Evolutionary conservation across 2,113 vertebrate species (phyloP).

Genomic region (Panthera uncia): DNA sequence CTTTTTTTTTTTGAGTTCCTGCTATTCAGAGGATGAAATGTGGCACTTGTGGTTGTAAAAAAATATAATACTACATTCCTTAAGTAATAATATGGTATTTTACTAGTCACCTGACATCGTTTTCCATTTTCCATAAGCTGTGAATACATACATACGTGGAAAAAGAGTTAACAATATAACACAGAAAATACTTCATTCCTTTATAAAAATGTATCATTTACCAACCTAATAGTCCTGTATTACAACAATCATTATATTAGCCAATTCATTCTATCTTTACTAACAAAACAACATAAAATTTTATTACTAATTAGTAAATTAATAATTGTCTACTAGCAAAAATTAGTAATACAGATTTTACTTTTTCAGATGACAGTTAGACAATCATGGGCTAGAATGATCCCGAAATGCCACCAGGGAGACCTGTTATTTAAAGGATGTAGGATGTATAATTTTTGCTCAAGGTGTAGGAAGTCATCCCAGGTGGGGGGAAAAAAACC

Average conservation of each 20-base stretch:
- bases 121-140: neutral
- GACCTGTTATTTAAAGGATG: neutral
- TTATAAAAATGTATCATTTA: neutral
- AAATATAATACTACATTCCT: neutral
- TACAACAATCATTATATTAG: neutral
- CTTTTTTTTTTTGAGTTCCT: neutral
- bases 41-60: neutral
- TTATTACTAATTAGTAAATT: neutral
- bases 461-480: neutral
- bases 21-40: neutral
- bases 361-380: neutral
- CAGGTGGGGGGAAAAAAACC: neutral
- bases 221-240: neutral
- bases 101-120: neutral
- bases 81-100: neutral
- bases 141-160: neutral
- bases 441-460: neutral
- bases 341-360: neutral
- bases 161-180: neutral
- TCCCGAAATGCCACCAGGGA: neutral
- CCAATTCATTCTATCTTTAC: neutral
- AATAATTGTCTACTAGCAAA: neutral
- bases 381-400: neutral
- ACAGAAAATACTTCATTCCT: neutral
- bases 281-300: neutral